These are phyloP conservation scores for Hystrix cristata DNA, from an alignment of 2,113 vertebrate genomes.

Conservation along the genomic window DNA sequence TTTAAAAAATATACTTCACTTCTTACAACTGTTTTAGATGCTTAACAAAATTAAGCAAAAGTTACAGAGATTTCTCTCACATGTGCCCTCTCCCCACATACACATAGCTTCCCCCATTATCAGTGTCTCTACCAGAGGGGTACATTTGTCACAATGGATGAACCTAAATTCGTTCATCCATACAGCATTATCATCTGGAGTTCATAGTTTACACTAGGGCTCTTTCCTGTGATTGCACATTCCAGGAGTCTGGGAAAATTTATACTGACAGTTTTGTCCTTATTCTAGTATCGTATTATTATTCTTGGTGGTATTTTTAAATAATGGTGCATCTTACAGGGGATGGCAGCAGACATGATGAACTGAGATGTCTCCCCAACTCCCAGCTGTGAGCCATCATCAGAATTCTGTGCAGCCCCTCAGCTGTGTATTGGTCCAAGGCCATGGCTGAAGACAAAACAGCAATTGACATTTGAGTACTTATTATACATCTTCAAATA, in stretches of 20 bases:
- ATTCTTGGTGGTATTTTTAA: not conserved
- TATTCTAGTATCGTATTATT: not conserved
- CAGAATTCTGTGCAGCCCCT: not conserved
- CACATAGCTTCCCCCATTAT: no score
- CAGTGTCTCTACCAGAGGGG: not conserved
- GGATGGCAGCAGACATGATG: not conserved
- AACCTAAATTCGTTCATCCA: not conserved
- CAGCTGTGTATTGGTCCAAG: no score
- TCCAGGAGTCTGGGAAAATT: not conserved
- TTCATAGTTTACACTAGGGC: not conserved
- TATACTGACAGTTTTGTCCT: not conserved
- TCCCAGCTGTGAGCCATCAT: not conserved
- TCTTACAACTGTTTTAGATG: not conserved
- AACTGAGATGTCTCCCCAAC: not conserved
- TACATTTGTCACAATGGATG: not conserved
- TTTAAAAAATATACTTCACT: not conserved
- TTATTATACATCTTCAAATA: not conserved
- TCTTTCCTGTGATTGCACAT: rapidly evolving
- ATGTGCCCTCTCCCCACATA: rapidly evolving
- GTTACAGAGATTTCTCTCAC: not conserved
- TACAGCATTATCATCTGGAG: not conserved
- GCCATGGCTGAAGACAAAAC: not conserved
- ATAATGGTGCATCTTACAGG: not conserved
- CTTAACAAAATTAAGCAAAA: not conserved
- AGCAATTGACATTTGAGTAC: not conserved